Base-by-base conservation (phyloP, 2,888 invertebrate species). In the Acanthoscelides obtectus region DNA sequence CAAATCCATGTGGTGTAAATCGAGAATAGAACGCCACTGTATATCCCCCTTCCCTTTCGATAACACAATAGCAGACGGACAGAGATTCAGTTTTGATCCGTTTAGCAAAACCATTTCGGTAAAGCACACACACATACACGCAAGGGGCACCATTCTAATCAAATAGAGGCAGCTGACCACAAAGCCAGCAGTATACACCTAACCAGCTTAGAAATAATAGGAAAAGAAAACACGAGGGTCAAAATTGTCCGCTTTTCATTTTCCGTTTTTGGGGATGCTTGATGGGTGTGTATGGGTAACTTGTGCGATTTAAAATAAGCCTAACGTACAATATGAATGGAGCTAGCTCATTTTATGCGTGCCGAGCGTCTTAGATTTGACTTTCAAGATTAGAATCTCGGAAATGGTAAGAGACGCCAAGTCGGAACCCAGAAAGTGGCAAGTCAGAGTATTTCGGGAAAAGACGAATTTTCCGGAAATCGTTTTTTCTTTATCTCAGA, bases 131-230 rank as follows among this genome's bases (percentile, higher is more conserved):
- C 25, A 68, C 68, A 68, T 22, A 22, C 20, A 27, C 27, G 68
- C 68, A 22, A 21, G 67, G 67, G 20, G 20, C 67, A 22, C 67
- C 22, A n/a, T 68, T 45, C 45, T 68, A 68, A 68, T 68, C 68
- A 68, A 68, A 68, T 67, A 67, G 67, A 22, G 67, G 20, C 67
- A 67, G 67, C 22, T 67, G 67, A 67, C 67, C 67, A 22, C 22
- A 67, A 67, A 45, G 45, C 45, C 8, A 6, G 45, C 8, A 6
- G 45, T 6, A 45, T 45, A 45, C 45, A 45, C 45, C 45, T 45
- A 45, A 45, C 45, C 45, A 45, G 45, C 45, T 45, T 45, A 45
- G 45, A 45, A 45, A 45, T 45, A 45, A 45, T 45, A 45, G 12
- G 12, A 12, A 45, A 45, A 45, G 45, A 45, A 45, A 45, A 45